phyloP scores from a whole-genome alignment of 2,888 invertebrate species.

The Mongoloraphidia duomilia region DNA sequence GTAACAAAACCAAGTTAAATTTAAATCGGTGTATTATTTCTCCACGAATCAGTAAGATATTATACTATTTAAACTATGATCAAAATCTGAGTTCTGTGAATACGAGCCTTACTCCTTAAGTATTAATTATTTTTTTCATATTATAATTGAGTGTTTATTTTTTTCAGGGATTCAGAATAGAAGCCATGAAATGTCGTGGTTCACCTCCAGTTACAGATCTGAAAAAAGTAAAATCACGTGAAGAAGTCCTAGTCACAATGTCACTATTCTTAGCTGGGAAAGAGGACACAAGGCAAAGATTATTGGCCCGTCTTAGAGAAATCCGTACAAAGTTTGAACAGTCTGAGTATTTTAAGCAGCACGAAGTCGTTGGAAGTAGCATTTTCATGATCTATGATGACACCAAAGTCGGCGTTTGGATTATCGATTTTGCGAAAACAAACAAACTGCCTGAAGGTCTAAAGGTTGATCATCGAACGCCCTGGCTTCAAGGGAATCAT shows the following conservation, averaged over 20 bases:
- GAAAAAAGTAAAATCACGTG: constrained; percentile 68
- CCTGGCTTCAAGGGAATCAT: constrained; percentile 88
- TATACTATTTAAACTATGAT: no score
- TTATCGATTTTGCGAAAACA: constrained; percentile 96
- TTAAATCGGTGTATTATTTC: no score
- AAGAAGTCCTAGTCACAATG: constrained; percentile 60
- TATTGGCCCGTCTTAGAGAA: constrained; percentile 59
- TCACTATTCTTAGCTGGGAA: constrained; percentile 56
- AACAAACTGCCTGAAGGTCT: constrained; percentile 53
- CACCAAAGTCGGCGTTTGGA: constrained; percentile 79
- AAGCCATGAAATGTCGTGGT: constrained; percentile 81
- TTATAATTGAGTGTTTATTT: not conserved
- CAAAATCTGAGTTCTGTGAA: no score
- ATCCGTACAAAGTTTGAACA: constrained; percentile 67
- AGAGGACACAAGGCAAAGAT: constrained; percentile 48
- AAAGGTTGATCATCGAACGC: constrained; percentile 59
- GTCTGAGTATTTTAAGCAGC: constrained; percentile 69
- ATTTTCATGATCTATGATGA: constrained; percentile 88
- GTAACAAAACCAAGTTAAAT: no score
- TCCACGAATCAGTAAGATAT: no score
- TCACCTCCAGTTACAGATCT: constrained; percentile 73
- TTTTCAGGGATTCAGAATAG: constrained; percentile 77
- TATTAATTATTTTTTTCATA: no score
- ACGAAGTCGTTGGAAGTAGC: constrained; percentile 90
- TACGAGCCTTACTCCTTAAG: no score